Conservation (phyloP, 2,888 invertebrate genomes). For the Synanthedon formicaeformis region DNA sequence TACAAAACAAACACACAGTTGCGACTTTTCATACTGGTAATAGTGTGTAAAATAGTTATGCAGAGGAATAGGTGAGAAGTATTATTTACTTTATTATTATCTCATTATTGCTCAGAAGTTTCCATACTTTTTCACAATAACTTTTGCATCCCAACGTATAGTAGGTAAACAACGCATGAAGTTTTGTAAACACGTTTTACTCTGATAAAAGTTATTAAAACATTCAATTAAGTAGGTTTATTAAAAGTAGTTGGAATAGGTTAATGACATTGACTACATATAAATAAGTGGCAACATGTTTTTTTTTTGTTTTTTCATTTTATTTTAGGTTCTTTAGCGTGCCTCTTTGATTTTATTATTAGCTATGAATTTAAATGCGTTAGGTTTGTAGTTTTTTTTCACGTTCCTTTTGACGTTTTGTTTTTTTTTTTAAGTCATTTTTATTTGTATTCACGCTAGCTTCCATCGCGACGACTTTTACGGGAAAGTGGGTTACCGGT, state of each 20-base stretch:
- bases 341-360: conserved; percentile 4
- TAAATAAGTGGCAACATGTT: conserved; percentile 13
- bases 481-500: conserved; percentile 60
- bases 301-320: conserved; percentile 1
- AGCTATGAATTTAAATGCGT: not conserved
- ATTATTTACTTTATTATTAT: conserved; percentile 14
- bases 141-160: not conserved
- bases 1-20: conserved; percentile 38
- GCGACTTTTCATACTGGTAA: conserved; percentile 13
- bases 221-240: conserved; percentile 12
- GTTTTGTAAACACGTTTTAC: conserved; percentile 18
- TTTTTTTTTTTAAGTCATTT: conserved; percentile 7
- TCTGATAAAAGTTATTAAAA: conserved; percentile 26
- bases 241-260: conserved; percentile 14
- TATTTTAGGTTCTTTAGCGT: not conserved
- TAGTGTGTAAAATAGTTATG: conserved; percentile 27
- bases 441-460: conserved; percentile 30
- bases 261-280: conserved; percentile 27
- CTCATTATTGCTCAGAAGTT: not conserved
- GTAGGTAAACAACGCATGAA: not conserved
- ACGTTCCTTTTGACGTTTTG: conserved; percentile 8
- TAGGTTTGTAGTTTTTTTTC: conserved; percentile 13
- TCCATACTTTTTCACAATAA: not conserved
- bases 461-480: conserved; percentile 51
- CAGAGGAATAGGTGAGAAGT: conserved; percentile 58